Percentiles rank a stretch among this genome's conserved stretches.
Evolutionary conservation across 2,888 invertebrate genomes (phyloP).

Genomic region (Crepidodera aurea): DNA sequence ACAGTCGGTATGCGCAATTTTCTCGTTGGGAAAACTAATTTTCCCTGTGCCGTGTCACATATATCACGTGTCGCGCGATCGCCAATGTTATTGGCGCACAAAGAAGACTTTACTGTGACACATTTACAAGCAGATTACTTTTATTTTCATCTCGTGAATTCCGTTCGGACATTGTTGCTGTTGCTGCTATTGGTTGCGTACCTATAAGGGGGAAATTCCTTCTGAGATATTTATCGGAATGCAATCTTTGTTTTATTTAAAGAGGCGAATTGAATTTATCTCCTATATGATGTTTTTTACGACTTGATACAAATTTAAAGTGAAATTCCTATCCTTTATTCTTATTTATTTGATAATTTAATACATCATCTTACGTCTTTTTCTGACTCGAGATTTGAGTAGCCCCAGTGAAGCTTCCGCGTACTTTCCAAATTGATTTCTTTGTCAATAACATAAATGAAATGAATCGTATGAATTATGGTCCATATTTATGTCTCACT

Average conservation of each 20-base stretch:
- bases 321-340: background rate
- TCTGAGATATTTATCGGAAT: conserved; percentile 22
- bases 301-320: background rate
- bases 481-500: too few relatives aligned
- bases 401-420: too few relatives aligned
- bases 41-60: conserved; percentile 61
- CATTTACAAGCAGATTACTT: conserved; percentile 63
- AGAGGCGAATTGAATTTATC: conserved; percentile 14
- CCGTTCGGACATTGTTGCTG: conserved; percentile 30
- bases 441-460: too few relatives aligned
- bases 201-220: conserved; percentile 23
- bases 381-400: too few relatives aligned
- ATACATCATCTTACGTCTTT: too few relatives aligned
- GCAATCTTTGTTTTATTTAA: conserved; percentile 21
- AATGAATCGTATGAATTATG: too few relatives aligned
- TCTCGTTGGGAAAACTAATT: conserved; percentile 59
- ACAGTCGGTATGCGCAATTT: conserved; percentile 44
- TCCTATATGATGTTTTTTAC: conserved; percentile 6
- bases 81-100: conserved; percentile 61
- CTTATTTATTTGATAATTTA: too few relatives aligned
- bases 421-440: too few relatives aligned
- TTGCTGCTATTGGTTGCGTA: conserved; percentile 22
- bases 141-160: conserved; percentile 56
- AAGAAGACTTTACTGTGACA: conserved; percentile 64
- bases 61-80: conserved; percentile 60